These are phyloP conservation scores for Pica pica DNA, from an alignment of 2,113 vertebrate species.

Conservation along the genomic window DNA sequence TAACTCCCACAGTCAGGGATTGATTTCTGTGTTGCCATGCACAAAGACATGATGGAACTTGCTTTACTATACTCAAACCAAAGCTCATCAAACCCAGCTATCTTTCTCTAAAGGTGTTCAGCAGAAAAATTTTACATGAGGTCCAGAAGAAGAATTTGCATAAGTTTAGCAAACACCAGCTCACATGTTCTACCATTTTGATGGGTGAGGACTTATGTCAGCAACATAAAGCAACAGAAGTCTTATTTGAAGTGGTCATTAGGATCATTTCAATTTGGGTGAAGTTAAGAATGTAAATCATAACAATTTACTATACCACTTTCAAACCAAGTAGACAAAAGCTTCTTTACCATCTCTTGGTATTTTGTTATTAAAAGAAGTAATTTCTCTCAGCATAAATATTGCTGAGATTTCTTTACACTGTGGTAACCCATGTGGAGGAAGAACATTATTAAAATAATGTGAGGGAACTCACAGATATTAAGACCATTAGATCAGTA, in stretches of 20 bases:
- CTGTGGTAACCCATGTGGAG: neutral
- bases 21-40: neutral
- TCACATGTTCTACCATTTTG: neutral
- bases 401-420: neutral
- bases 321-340: neutral
- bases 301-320: neutral
- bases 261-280: neutral
- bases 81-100: neutral
- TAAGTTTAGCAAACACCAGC: neutral
- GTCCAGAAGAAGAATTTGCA: neutral
- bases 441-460: neutral
- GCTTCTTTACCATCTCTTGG: neutral
- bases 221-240: neutral
- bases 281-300: neutral
- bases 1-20: neutral
- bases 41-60: neutral
- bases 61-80: neutral
- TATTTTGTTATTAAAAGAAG: neutral
- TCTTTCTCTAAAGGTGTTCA: rapidly evolving
- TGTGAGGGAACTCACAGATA: neutral
- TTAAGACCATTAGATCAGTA: neutral
- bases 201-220: neutral
- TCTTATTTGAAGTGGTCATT: neutral
- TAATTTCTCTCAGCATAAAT: neutral
- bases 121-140: neutral